Evolutionary conservation across 2,113 vertebrate species (phyloP), one percentile per base, ranked within the genome.

Genomic region (Tachuris rubrigastra): DNA sequence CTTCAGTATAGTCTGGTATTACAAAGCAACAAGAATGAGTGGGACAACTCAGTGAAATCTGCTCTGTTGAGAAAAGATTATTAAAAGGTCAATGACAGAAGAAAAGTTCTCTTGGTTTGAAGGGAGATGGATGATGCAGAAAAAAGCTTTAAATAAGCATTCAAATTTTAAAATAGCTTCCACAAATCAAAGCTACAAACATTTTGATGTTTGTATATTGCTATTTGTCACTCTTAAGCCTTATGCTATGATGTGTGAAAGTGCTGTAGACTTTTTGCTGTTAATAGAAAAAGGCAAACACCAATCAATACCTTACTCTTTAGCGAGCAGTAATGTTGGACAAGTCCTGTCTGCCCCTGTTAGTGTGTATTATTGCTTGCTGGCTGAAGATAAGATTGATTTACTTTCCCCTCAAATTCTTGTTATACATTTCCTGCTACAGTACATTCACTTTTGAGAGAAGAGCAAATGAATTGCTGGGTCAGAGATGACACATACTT

Each of bases 231-330:
- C 69, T 13, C 14, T 65, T 94, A 96, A 94, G 39, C 46, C 25
- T 94, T 93, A 87, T 91, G 21, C 55, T 86, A 41, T 85, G 93
- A 91, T 86, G 75, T 96, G 55, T 94, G 85, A 95, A 96, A 94
- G 67, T 89, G 59, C 63, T 87, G 39, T 27, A 69, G 35, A 85
- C 35, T 59, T 68, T 76, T 91, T 77, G 71, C 49, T 12, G 39
- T 83, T 96, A 84, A 85, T 68, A 89, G 80, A 85, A 95, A 96
- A 94, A 96, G 35, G 68, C 87, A 94, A 95, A 88, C 78, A 90
- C 87, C 87, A 93, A 96, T 96, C 91, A 90, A 96, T 96, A 94
- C 13, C 37, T 93, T 82, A 50, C 59, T 95, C 39, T 93, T 95
- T 90, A 93, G 78, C 1, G 5, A 73, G 27, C 19, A 3, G 2